phyloP scores from a whole-genome alignment of 2,797 vertebrate genomes.

The Darevskia nairensis region DNA sequence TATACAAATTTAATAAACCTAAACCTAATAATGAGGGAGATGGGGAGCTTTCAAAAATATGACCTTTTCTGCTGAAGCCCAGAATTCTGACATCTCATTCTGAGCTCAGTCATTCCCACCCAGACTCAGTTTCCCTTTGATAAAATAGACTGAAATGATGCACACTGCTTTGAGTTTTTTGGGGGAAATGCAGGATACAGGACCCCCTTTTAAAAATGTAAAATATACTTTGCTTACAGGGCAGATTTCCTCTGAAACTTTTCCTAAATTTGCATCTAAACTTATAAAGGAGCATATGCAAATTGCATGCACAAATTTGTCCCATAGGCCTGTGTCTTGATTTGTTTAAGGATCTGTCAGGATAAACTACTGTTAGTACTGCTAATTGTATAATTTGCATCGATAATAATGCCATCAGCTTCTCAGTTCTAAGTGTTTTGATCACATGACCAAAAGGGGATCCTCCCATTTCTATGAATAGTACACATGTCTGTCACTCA shows the following conservation, averaged over 20 bases:
- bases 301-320: no score
- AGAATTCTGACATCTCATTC: neutral
- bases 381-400: neutral
- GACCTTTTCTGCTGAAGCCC: neutral
- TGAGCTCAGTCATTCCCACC: neutral
- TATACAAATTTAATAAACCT: neutral
- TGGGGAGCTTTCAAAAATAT: neutral
- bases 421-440: neutral
- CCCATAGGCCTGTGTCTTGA: no score
- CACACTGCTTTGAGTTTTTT: neutral
- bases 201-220: no score
- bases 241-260: no score
- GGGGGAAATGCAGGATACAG: no score
- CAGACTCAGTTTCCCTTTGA: neutral
- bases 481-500: neutral
- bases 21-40: neutral
- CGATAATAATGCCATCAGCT: neutral
- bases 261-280: no score
- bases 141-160: neutral
- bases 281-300: no score
- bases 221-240: no score
- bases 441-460: neutral
- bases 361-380: no score
- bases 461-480: neutral
- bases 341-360: no score